A percentile compares a stretch with the other conserved stretches of the same genome.
Conservation (phyloP, 2,113 vertebrate genomes). For the human (Homo sapiens) region GRCh38 chr2:137246501-137247000, state of each 20-base stretch:
- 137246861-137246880: not conserved
- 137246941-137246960: not conserved
- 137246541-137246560: constrained; percentile 14
- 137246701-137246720: not conserved
- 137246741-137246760: not conserved
- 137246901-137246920: not conserved
- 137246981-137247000: not conserved
- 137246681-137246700: not conserved
- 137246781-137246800: not conserved
- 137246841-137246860: not conserved
- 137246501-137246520: not conserved
- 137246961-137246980: not conserved
- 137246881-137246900: not conserved
- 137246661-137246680: not conserved
- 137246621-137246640: not conserved
- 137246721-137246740: not conserved
- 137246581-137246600: not conserved
- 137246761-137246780: not conserved
- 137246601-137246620: not conserved
- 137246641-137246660: not conserved
- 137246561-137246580: constrained; percentile 43
- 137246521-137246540: not conserved
- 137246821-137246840: not conserved
- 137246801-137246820: not conserved
- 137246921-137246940: not conserved